A percentile compares a stretch with the other conserved stretches of the same genome.
Conservation (phyloP, 2,113 vertebrate species). For the Myrmophylax atrothorax region DNA sequence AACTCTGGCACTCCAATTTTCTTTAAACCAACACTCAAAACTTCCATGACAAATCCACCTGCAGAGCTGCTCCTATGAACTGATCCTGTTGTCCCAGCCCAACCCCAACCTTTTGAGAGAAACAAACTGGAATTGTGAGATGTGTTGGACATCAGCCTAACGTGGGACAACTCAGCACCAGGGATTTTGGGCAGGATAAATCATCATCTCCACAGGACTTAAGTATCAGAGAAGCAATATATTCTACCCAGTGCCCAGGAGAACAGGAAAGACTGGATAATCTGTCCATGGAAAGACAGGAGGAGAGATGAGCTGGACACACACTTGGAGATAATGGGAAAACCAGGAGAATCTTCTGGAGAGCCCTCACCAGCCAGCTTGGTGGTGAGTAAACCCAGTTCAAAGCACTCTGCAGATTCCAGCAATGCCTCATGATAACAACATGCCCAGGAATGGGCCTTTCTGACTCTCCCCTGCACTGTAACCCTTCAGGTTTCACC, state of each 20-base stretch:
- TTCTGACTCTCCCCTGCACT: not conserved
- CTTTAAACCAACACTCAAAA: not conserved
- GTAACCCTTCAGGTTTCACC: not conserved
- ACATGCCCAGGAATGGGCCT: not conserved
- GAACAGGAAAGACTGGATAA: not conserved
- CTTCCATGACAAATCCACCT: rapidly evolving
- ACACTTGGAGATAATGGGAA: not conserved
- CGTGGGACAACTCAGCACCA: rapidly evolving
- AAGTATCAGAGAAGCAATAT: rapidly evolving
- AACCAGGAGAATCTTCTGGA: not conserved
- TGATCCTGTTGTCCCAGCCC: not conserved
- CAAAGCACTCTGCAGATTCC: conserved; percentile 40
- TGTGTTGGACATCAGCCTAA: not conserved
- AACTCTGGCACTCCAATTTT: not conserved
- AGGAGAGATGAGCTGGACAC: not conserved
- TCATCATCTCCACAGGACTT: not conserved
- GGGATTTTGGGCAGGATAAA: rapidly evolving
- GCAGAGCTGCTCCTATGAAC: rapidly evolving
- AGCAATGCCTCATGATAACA: not conserved
- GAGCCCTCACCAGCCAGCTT: not conserved
- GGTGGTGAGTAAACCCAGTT: not conserved
- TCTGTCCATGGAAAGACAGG: not conserved
- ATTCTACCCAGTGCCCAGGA: not conserved
- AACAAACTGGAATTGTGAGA: not conserved
- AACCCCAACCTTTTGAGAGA: not conserved